phyloP scores from a whole-genome alignment of 2,797 vertebrate species.

The Botia kubotai region DNA sequence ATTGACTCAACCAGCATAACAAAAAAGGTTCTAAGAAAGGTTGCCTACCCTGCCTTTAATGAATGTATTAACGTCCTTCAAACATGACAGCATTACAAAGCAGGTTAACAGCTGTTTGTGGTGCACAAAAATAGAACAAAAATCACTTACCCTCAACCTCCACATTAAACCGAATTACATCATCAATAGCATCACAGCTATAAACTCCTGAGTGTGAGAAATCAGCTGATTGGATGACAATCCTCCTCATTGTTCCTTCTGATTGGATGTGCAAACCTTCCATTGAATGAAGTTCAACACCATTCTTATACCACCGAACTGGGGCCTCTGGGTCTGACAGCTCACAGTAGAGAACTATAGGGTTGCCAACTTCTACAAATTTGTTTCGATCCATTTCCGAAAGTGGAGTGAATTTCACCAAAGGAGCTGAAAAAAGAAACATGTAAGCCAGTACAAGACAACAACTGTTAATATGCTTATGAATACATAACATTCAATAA shows the following conservation, averaged over 20 bases:
- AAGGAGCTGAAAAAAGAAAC: conserved; percentile 73
- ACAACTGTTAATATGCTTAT: neutral
- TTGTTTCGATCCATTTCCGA: conserved; percentile 87
- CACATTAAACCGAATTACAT: conserved; percentile 84
- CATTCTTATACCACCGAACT: conserved; percentile 86
- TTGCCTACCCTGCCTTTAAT: neutral
- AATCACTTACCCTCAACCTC: conserved; percentile 82
- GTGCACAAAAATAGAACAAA: conserved; percentile 27
- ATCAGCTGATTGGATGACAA: conserved; percentile 83
- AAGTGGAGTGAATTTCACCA: conserved; percentile 81
- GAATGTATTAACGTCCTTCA: conserved; percentile 22
- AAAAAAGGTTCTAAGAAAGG: no score
- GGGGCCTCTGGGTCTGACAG: conserved; percentile 78
- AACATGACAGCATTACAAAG: conserved; percentile 16
- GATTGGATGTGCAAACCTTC: conserved; percentile 84
- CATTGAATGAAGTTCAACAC: conserved; percentile 74
- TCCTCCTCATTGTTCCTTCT: conserved; percentile 83
- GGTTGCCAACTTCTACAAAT: conserved; percentile 83
- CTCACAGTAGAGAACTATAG: conserved; percentile 86
- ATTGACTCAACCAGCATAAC: no score
- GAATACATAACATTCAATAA: neutral
- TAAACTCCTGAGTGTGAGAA: conserved; percentile 83
- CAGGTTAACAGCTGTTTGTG: conserved; percentile 49
- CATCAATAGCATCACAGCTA: conserved; percentile 83
- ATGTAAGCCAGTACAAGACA: conserved; percentile 11